These are phyloP conservation scores for Linhomoeus sp. DNA, from an alignment of 2,888 invertebrate species.

Conservation along the genomic window DNA sequence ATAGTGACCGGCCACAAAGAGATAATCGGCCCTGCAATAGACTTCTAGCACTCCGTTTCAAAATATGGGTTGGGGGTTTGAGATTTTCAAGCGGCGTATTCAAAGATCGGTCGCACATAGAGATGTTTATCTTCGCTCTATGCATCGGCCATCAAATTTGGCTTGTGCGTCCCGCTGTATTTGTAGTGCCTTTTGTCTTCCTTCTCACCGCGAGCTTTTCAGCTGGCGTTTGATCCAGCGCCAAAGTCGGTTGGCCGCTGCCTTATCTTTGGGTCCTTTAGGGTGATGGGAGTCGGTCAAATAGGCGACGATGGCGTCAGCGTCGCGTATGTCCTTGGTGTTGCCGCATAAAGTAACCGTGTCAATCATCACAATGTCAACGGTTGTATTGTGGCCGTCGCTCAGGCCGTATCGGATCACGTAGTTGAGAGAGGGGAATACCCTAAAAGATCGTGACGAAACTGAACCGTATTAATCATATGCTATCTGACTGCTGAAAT, in stretches of 20 bases:
- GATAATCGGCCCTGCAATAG: slow-evolving; percentile 30
- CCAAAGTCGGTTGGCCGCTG: slow-evolving; percentile 28
- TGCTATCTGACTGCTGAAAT: slow-evolving; percentile 4
- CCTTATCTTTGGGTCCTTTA: slow-evolving; percentile 9
- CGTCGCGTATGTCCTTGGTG: slow-evolving; percentile 16
- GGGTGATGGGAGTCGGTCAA: slow-evolving; percentile 13
- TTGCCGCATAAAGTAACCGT: slow-evolving; percentile 32
- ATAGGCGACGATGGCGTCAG: slow-evolving; percentile 11
- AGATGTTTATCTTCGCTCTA: no score
- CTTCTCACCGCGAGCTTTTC: slow-evolving; percentile 23
- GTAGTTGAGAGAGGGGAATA: slow-evolving; percentile 30
- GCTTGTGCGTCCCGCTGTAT: no score
- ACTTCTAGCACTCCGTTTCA: slow-evolving; percentile 1
- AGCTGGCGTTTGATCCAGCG: slow-evolving; percentile 29
- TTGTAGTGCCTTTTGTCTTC: no score
- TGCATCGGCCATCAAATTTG: no score
- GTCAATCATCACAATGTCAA: slow-evolving; percentile 31
- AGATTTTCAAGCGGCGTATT: no score
- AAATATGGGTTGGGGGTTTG: background rate
- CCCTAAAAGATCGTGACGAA: no score
- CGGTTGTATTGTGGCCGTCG: slow-evolving; percentile 10
- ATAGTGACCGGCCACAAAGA: slow-evolving; percentile 34
- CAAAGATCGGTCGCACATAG: no score
- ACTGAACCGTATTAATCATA: no score
- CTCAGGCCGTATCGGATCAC: slow-evolving; percentile 19